These are phyloP conservation scores for Lampris incognitus DNA, from an alignment of 2,113 vertebrate genomes.

Conservation along the genomic window DNA sequence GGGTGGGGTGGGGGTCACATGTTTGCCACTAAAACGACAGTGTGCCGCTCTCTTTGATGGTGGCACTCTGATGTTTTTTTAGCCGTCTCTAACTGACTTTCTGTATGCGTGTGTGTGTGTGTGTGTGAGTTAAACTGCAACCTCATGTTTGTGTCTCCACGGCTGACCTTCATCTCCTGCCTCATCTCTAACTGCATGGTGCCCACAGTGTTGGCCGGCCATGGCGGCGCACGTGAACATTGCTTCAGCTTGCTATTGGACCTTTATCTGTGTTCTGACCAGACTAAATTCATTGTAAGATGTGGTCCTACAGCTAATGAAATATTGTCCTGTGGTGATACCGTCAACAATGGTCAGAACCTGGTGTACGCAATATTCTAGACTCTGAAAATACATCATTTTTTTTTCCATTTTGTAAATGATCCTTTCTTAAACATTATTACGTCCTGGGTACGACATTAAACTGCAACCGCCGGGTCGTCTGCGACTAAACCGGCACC, in stretches of 20 bases:
- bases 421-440: too few relatives aligned
- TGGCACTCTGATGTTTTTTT: conserved; percentile 29
- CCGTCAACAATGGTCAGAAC: background rate
- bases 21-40: conserved; percentile 32
- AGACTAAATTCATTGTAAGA: conserved; percentile 13
- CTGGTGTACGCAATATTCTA: too few relatives aligned
- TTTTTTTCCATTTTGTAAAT: too few relatives aligned
- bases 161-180: conserved; percentile 56
- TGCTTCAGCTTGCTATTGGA: conserved; percentile 48
- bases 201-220: conserved; percentile 23
- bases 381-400: too few relatives aligned
- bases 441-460: too few relatives aligned
- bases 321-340: conserved; percentile 12
- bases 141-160: conserved; percentile 47
- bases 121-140: conserved; percentile 40
- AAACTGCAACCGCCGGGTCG: too few relatives aligned
- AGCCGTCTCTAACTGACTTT: conserved; percentile 26
- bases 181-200: conserved; percentile 69
- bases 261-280: conserved; percentile 28
- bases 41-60: conserved; percentile 17
- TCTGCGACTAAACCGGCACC: too few relatives aligned
- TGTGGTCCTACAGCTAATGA: background rate
- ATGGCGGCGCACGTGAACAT: conserved; percentile 27
- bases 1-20: conserved; percentile 23
- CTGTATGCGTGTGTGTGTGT: conserved; percentile 36